Conservation (phyloP, 2,888 invertebrate species). For the Ophioninae sp. region DNA sequence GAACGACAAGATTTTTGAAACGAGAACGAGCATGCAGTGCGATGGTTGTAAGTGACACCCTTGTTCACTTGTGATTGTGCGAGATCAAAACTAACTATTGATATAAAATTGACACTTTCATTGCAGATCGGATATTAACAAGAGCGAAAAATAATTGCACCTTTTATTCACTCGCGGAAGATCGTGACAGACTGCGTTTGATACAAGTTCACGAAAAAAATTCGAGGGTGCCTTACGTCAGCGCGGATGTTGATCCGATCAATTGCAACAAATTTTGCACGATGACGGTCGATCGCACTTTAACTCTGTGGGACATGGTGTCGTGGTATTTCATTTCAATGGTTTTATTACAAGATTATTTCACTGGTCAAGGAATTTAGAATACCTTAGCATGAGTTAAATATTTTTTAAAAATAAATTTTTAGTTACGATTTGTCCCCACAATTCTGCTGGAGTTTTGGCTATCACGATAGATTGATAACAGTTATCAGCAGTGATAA, state of each 20-base stretch:
- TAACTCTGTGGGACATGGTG: conserved; percentile 73
- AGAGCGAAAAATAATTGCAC: conserved; percentile 72
- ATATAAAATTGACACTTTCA: conserved; percentile 22
- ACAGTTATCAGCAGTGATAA: no score
- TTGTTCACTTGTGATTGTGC: not conserved
- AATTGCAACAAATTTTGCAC: conserved; percentile 72
- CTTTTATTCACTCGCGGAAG: conserved; percentile 69
- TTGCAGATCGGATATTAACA: conserved; percentile 71
- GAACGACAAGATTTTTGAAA: conserved; percentile 70
- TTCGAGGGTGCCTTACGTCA: conserved; percentile 72
- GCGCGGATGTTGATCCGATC: conserved; percentile 73
- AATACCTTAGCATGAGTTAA: no score
- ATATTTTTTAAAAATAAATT: no score
- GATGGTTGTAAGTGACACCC: conserved; percentile 66
- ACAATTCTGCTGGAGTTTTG: no score
- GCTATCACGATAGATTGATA: no score
- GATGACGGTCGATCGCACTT: conserved; percentile 66
- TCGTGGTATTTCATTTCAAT: conserved; percentile 65
- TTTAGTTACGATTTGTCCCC: no score
- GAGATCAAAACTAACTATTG: not conserved
- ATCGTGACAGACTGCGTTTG: conserved; percentile 66
- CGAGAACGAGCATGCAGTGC: conserved; percentile 63
- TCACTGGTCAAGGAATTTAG: no score
- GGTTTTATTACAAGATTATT: no score
- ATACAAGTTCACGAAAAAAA: conserved; percentile 66